Evolutionary conservation across 2,113 vertebrate genomes (phyloP).

Genomic region (Muntiacus reevesi): DNA sequence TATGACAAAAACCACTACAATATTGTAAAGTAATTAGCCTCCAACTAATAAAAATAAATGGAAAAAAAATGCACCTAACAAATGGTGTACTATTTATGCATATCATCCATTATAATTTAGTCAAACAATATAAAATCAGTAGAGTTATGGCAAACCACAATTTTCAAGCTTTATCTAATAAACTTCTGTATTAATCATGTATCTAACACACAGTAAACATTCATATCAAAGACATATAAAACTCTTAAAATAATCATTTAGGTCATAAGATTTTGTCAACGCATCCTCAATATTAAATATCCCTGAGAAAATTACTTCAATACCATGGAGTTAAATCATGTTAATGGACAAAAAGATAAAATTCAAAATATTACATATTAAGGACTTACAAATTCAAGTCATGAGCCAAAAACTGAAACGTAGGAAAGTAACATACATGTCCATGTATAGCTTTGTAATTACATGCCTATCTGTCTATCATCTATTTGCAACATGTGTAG

Average conservation of each 20-base stretch:
- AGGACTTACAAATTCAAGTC: not conserved
- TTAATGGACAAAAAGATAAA: not conserved
- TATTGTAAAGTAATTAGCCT: too few relatives aligned
- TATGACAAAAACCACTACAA: too few relatives aligned
- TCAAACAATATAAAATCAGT: not conserved
- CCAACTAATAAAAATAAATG: too few relatives aligned
- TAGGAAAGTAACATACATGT: not conserved
- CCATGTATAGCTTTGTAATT: not conserved
- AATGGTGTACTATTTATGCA: not conserved
- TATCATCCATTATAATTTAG: not conserved
- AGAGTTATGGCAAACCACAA: not conserved
- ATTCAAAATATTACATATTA: not conserved
- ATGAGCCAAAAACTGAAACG: not conserved
- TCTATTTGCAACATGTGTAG: not conserved
- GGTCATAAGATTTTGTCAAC: not conserved
- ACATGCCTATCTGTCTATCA: not conserved
- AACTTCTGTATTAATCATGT: not conserved
- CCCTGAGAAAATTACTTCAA: not conserved
- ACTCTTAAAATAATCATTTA: not conserved
- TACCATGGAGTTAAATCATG: not conserved
- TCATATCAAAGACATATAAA: not conserved
- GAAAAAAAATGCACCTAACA: not conserved
- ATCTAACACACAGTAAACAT: not conserved
- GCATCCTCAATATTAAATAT: not conserved
- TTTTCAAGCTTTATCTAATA: not conserved